A percentile compares a stretch with the other conserved stretches of the same genome.
Conservation (phyloP, 2,797 vertebrate genomes). For the Acrossocheilus wenchowensis region DNA sequence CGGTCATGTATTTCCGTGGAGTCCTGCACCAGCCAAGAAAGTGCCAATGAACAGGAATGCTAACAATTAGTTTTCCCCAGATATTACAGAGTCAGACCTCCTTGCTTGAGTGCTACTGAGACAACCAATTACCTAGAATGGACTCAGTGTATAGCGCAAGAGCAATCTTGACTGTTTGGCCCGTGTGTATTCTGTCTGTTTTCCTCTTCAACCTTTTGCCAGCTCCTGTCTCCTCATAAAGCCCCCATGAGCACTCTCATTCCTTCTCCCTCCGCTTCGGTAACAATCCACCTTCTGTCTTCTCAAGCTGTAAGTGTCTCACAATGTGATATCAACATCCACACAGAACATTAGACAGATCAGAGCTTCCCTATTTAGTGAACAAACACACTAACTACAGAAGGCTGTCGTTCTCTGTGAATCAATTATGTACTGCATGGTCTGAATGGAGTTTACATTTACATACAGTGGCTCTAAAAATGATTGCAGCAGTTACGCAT, state of each 20-base stretch:
- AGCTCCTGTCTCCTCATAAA: constrained; percentile 31
- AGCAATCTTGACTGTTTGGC: constrained; percentile 23
- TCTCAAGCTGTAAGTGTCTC: constrained; percentile 24
- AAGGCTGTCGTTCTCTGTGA: not conserved
- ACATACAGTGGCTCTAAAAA: not conserved
- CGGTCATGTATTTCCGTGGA: not conserved
- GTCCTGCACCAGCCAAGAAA: not conserved
- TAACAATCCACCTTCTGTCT: constrained; percentile 24
- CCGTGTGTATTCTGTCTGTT: not conserved
- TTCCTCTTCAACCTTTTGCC: constrained; percentile 34
- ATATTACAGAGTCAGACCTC: not conserved
- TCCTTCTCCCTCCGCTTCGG: not conserved
- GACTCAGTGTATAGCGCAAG: not conserved
- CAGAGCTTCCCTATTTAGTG: not conserved
- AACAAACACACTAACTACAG: not conserved
- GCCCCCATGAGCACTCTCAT: not conserved
- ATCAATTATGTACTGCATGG: not conserved
- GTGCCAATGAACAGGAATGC: not conserved
- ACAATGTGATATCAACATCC: constrained; percentile 11
- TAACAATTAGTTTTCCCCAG: not conserved
- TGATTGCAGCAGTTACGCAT: not conserved
- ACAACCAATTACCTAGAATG: not conserved
- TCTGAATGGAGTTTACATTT: not conserved
- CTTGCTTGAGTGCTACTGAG: not conserved
- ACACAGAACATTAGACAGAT: constrained; percentile 10